phyloP scores from a whole-genome alignment of 2,113 vertebrate genomes.

The Rhagologus leucostigma region DNA sequence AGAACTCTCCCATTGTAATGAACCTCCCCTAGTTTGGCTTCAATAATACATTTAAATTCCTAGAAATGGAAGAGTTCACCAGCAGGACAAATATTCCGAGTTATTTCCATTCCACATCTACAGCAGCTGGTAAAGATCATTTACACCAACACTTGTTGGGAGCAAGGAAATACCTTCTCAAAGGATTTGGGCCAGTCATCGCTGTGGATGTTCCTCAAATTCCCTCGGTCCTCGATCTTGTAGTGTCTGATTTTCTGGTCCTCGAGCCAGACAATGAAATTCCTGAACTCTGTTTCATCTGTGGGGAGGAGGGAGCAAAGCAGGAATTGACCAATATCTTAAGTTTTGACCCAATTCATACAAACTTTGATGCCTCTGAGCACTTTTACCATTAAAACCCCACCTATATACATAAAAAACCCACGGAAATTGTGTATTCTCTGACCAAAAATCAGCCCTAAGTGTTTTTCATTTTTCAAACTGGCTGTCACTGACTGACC shows the following conservation, averaged over 20 bases:
- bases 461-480: not conserved
- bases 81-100: not conserved
- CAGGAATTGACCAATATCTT: not conserved
- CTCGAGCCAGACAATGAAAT: constrained; percentile 97
- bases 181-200: constrained; percentile 91
- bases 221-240: constrained; percentile 95
- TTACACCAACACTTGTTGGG: accelerated
- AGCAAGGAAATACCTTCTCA: constrained; percentile 79
- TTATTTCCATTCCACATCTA: accelerated
- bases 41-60: not conserved
- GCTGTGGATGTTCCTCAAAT: constrained; percentile 91
- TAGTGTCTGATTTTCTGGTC: constrained; percentile 98
- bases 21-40: not conserved
- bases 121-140: not conserved
- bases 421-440: accelerated
- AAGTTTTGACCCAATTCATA: not conserved
- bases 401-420: accelerated
- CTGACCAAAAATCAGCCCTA: not conserved
- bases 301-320: not conserved
- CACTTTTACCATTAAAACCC: accelerated
- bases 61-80: not conserved
- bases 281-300: constrained; percentile 98
- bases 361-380: accelerated
- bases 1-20: not conserved
- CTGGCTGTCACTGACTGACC: not conserved